A percentile compares a stretch with the other conserved stretches of the same genome.
Conservation (phyloP, 2,113 vertebrate species). For the Malurus cyaneus region DNA sequence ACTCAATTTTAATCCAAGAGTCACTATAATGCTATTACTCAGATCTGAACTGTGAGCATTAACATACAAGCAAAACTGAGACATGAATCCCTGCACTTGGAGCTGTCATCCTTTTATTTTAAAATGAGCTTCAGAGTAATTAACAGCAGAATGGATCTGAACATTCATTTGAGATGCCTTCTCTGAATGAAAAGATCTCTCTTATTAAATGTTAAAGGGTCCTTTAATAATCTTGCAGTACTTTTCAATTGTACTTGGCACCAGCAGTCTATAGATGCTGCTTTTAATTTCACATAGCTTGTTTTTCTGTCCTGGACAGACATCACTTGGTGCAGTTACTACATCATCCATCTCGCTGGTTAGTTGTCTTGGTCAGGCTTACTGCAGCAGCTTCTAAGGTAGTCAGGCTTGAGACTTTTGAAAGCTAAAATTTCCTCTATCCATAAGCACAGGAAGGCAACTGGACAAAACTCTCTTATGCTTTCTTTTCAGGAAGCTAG, state of each 20-base stretch:
- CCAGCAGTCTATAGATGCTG: not conserved
- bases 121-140: not conserved
- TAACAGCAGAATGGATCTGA: not conserved
- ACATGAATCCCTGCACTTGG: not conserved
- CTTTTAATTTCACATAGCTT: not conserved
- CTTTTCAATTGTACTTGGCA: not conserved
- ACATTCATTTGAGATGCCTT: not conserved
- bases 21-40: conserved; percentile 28
- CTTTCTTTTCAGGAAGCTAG: not conserved
- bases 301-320: not conserved
- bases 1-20: not conserved
- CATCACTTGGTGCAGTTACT: not conserved
- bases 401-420: not conserved
- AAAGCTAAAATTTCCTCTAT: not conserved
- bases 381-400: not conserved
- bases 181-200: not conserved
- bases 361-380: not conserved
- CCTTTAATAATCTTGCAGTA: not conserved
- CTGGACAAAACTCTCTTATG: not conserved
- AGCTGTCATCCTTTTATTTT: not conserved
- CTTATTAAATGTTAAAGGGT: conserved; percentile 30
- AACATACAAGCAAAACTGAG: not conserved
- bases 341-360: not conserved
- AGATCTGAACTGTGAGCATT: not conserved
- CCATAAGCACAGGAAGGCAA: not conserved